Base-by-base conservation (phyloP, 2,888 invertebrate species). In the Drosophila mayaguana region DNA sequence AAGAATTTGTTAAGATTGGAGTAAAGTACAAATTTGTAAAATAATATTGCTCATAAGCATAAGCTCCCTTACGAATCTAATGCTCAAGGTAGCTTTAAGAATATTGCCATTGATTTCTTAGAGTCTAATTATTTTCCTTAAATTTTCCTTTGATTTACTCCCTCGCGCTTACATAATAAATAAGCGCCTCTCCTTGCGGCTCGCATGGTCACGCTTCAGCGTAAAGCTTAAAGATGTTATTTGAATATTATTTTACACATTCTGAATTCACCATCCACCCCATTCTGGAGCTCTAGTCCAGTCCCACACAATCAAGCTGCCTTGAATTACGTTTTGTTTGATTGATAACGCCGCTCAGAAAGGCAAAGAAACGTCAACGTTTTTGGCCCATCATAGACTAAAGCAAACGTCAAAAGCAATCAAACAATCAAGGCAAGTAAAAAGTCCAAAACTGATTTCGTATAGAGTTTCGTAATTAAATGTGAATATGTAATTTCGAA, bases 351-450 rank as follows among this genome's bases (percentile, higher is more conserved):
- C 20, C 28, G 34, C 46, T 48, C 7, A 2, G 34, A 11, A 42
- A 28, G 25, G 18, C 28, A 45, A 45, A 36, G 25, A 28, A 28
- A 28, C 59, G 34, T 68, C 51, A 32, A 61, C 36, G 53, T 57
- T 60, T 60, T 60, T 48, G 32, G 38, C 22, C 34, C 48, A 43
- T 51, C 48, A 20, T 18, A 42, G 48, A 48, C 20, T 28, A 7
- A 38, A 54, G 71, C 62, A 70, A 63, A 80, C 68, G 75, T 81
- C 78, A 79, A 63, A 38, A 78, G 46, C 69, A 76, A 78, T 80
- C 75, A 78, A 80, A 46, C 28, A 64, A 57, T 69, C 28, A 54
- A 48, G 20, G 0, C 11, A 32, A 59, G 55, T 51, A 45, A 46
- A 48, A 56, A 6, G 53, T 25, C 42, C 50, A 50, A 20, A 51